Conservation (phyloP, 1,140 invertebrate species). For the Atta cephalotes region DNA sequence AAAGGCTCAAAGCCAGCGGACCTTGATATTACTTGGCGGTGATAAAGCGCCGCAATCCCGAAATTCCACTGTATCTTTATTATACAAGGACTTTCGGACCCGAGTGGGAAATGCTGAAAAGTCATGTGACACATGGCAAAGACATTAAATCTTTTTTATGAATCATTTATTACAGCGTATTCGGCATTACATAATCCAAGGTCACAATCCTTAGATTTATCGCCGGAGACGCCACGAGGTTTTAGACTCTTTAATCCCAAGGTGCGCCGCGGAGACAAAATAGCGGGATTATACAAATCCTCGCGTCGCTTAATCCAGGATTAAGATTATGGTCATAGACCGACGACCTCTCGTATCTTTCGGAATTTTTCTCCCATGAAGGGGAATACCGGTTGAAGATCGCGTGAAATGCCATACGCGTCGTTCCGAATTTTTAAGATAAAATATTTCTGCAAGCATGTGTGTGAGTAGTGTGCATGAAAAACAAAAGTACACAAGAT, state of each 20-base stretch:
- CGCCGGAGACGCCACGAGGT: slow-evolving; percentile 63
- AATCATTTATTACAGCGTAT: slow-evolving; percentile 65
- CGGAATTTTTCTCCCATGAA: slow-evolving; percentile 67
- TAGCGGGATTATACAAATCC: slow-evolving; percentile 75
- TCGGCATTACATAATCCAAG: slow-evolving; percentile 59
- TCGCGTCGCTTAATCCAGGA: slow-evolving; percentile 73
- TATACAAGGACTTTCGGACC: neutral
- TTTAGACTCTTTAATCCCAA: slow-evolving; percentile 74
- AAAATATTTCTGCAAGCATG: neutral
- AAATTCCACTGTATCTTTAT: slow-evolving; percentile 59
- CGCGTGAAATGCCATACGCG: slow-evolving; percentile 10
- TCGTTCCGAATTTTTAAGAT: slow-evolving; percentile 23
- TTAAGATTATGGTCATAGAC: slow-evolving; percentile 75
- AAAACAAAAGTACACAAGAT: neutral
- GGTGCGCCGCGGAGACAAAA: slow-evolving; percentile 73
- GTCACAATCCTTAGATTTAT: slow-evolving; percentile 74
- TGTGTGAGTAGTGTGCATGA: neutral
- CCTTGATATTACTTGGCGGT: slow-evolving; percentile 60
- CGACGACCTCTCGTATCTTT: slow-evolving; percentile 49
- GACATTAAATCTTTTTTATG: slow-evolving; percentile 58
- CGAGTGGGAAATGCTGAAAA: slow-evolving; percentile 39
- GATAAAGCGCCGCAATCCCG: slow-evolving; percentile 58
- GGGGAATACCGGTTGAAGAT: slow-evolving; percentile 21
- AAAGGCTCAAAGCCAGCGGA: slow-evolving; percentile 50
- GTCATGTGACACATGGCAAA: slow-evolving; percentile 51